Evolutionary conservation across 2,888 invertebrate species (phyloP), one percentile per base, ranked within the genome.

Genomic region (Apotomis capreana): DNA sequence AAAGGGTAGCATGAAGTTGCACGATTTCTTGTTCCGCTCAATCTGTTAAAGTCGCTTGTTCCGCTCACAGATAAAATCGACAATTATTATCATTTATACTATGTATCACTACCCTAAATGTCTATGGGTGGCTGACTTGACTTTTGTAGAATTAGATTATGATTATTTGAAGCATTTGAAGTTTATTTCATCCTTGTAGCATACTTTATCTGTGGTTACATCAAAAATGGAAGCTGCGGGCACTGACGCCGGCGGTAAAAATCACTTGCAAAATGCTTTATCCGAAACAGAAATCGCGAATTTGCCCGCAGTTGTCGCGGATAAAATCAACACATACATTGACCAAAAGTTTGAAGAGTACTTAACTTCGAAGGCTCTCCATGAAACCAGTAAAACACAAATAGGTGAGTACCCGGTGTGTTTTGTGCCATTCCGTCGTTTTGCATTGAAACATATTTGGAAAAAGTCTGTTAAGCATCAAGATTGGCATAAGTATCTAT

Each of bases 361-460:
- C 77, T 92, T 96, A 79, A 96, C 96, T 70, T 94, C 95, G 44
- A 96, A 95, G 88, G 97, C 96, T 3, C 93, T 96, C 46, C 95
- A 95, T 75, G 96, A 96, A 90, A 95, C 95, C 74, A 94, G 94
- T 79, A 94, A 94, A 85, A 92, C 92, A 74, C 94, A 94, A 83
- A 93, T 94, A 80, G 96, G 96, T 96, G 84, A 87, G 87, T 77
- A 76, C 76, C 80, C 82, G 82, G 82, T 74, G 77, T 77, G 76
- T 78, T 74, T 75, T 68, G 60, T 71, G 49, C 37, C 60, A 61
- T 46, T 44, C 68, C 68, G 68, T 65, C 69, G 58, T 73, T 74
- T 72, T 57, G 36, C 59, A 60, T 55, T 36, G 63, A 58, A 71
- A 58, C 40, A 5, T 40, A 40, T 6, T 26, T 58, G 3, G n/a